Base-by-base conservation (phyloP, 2,113 vertebrate genomes). In the Piprites chloris region DNA sequence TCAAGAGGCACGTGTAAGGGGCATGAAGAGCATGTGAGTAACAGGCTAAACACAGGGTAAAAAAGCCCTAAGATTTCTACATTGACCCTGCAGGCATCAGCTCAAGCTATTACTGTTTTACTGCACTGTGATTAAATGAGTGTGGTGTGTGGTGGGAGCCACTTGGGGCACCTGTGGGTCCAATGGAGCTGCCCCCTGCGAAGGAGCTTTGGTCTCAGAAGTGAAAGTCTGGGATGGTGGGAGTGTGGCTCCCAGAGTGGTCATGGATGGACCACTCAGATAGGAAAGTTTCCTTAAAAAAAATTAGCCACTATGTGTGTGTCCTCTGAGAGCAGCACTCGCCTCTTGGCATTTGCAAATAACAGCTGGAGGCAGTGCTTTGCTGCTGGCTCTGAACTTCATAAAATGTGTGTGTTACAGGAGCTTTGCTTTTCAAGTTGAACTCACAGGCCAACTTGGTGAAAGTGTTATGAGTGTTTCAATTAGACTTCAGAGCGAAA, bases 151-250 rank as follows among this genome's bases (percentile, higher is more conserved):
- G 28, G 12, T 32, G 23, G 13, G 18, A 65, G 5, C 24, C 47
- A 52, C 3, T 32, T 3, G 11, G 59, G 37, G 47, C 18, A 52
- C 30, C 23, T 22, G 11, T 33, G 59, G 37, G 18, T 52, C 63
- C 47, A 28, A 8, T 53, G 37, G 32, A 65, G 61, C 37, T 7
- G 1, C 32, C 6, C 0, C 1, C 24, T 78, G 61, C 2, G 3
- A 35, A 53, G 35, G 32, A 11, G 23, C 59, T 65, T 52, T 20
- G 5, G 47, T 78, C 37, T 24, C 76, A 53, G 32, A 37, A 17
- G 37, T 42, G 32, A 11, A 63, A 65, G 37, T 65, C 61, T 53
- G 5, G 3, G 6, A 47, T 65, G 47, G 37, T 65, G 32, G 41
- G 59, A 78, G 32, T 53, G 24, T 65, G 75, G 27, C 47, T n/a